Conservation (phyloP, 2,888 invertebrate species). For the Stenolophus ochropezus region DNA sequence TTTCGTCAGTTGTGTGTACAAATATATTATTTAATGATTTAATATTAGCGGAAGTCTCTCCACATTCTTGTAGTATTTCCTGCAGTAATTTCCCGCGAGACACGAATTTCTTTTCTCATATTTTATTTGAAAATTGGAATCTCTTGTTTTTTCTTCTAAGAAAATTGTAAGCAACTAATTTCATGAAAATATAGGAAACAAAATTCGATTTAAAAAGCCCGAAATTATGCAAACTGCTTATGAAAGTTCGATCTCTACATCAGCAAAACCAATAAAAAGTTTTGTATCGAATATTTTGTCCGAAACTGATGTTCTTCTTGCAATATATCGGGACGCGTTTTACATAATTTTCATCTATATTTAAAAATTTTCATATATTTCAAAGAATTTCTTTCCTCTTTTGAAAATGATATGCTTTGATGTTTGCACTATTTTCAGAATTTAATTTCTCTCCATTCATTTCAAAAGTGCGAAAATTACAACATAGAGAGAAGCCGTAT, state of each 20-base stretch:
- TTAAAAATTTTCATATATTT: not conserved
- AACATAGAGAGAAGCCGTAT: not conserved
- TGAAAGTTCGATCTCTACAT: not conserved
- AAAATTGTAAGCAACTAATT: not conserved
- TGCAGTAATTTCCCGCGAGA: conserved; percentile 20
- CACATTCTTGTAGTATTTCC: not conserved
- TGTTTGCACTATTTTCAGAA: conserved; percentile 1
- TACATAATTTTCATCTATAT: conserved; percentile 25
- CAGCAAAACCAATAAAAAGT: not conserved
- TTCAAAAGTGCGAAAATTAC: conserved; percentile 5
- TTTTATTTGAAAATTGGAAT: conserved; percentile 28
- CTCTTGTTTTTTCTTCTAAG: not conserved
- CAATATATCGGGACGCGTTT: not conserved
- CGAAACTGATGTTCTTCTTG: not conserved
- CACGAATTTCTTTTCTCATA: conserved; percentile 8
- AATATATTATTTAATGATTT: conserved; percentile 17
- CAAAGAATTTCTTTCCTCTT: not conserved
- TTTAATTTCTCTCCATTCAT: not conserved
- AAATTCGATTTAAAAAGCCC: not conserved
- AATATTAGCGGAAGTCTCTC: not conserved
- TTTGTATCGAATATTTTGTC: not conserved
- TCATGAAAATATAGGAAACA: not conserved
- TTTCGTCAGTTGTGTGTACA: too few relatives aligned
- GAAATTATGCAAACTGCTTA: conserved; percentile 24
- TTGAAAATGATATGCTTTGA: not conserved